Base-by-base conservation (phyloP, 2,888 invertebrate genomes). In the Dermolepida albohirtum region DNA sequence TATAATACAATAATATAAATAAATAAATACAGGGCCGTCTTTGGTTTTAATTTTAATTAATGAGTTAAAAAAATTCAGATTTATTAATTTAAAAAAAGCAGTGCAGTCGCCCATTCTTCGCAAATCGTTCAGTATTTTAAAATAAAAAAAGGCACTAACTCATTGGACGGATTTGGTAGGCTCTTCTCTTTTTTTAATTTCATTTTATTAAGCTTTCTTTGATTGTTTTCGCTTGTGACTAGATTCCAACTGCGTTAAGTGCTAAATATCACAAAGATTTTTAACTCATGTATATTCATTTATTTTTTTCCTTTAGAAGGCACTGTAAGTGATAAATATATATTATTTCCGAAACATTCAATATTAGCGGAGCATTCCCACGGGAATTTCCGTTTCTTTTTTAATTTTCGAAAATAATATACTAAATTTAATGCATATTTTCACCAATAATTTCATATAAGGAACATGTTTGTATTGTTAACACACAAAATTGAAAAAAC, bases 141-240 rank as follows among this genome's bases (percentile, higher is more conserved):
- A 51, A 16, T 66, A 67, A 69, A 73, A n/a, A n/a, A 74, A 75
- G 72, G 74, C 75, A 76, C 76, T 76, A 76, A 76, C 75, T 74
- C 74, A 73, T 63, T 76, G 75, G 75, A 76, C 76, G 75, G 75
- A 75, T 71, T 69, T 71, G 71, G 71, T 72, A 73, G 67, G 69
- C 71, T 72, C 69, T 66, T 71, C 63, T 17, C 64, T 50, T 62
- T 22, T 22, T 67, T 69, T 50, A 68, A 69, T 67, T 69, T 68
- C 17, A 54, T 68, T 65, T 67, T 1, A 8, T 34, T 34, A 6
- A 1, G 8, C 29, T 34, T 47, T 22, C 14, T 54, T 16, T 10
- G 22, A 16, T 29, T 12, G 17, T 10, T 49, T 49, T 22, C 8
- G 7, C 29, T 47, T 34, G 17, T 74, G 74, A 74, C 74, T 74